These are phyloP conservation scores for Asobara japonica DNA, from an alignment of 1,140 invertebrate genomes.

Conservation along the genomic window DNA sequence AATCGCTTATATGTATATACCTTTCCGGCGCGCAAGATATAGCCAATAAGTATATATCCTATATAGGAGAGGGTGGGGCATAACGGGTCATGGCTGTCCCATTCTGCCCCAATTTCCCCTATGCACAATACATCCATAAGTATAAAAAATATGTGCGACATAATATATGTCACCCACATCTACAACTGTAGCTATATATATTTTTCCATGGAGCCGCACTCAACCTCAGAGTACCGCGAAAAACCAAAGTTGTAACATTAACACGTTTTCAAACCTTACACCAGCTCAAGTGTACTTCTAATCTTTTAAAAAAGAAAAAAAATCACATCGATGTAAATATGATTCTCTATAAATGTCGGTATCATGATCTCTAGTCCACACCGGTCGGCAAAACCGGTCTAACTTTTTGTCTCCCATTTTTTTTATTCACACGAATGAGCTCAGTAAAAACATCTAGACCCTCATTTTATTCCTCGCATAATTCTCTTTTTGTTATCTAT, in stretches of 20 bases:
- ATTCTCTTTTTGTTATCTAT: not conserved
- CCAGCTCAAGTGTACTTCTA: not conserved
- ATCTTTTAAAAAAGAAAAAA: not conserved
- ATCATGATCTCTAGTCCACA: not conserved
- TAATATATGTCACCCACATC: too few relatives aligned
- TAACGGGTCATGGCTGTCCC: too few relatives aligned
- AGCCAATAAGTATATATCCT: too few relatives aligned
- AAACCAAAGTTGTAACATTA: not conserved
- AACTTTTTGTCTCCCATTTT: not conserved
- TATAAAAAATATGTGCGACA: too few relatives aligned
- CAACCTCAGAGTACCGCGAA: not conserved
- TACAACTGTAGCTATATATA: too few relatives aligned
- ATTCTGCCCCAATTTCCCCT: too few relatives aligned
- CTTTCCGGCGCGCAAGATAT: too few relatives aligned
- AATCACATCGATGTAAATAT: conserved; percentile 10
- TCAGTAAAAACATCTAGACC: conserved; percentile 1
- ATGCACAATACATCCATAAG: too few relatives aligned
- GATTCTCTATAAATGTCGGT: not conserved
- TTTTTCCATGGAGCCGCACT: too few relatives aligned
- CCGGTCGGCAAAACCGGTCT: not conserved
- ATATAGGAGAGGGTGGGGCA: too few relatives aligned
- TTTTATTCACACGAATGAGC: not conserved
- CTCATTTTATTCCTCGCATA: not conserved
- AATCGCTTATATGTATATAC: too few relatives aligned
- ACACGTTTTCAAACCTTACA: not conserved